phyloP scores from a whole-genome alignment of 2,888 invertebrate genomes.

The Andrena trimmerana region DNA sequence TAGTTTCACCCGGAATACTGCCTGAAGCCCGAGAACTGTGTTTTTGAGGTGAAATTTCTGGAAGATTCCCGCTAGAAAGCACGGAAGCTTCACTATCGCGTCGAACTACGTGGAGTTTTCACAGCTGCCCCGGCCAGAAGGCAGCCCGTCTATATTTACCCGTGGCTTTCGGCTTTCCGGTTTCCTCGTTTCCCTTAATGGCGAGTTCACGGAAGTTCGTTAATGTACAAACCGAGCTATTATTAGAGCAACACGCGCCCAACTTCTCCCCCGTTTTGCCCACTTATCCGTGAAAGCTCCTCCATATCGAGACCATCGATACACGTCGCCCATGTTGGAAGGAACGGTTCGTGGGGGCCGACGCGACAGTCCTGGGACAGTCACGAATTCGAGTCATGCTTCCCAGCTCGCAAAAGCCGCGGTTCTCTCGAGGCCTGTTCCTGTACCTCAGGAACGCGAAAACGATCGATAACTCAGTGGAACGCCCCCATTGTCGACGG shows the following conservation, averaged over 20 bases:
- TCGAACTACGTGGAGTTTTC: conserved; percentile 64
- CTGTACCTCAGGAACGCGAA: conserved; percentile 70
- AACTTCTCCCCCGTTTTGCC: conserved; percentile 11
- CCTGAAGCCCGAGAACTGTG: not conserved
- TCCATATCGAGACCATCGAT: not conserved
- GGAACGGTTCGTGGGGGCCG: conserved; percentile 55
- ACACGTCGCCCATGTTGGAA: conserved; percentile 22
- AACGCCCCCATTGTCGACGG: conserved; percentile 76
- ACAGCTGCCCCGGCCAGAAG: conserved; percentile 70
- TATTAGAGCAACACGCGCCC: conserved; percentile 62
- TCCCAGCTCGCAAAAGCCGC: conserved; percentile 47
- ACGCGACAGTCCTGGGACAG: conserved; percentile 44
- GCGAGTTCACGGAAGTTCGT: conserved; percentile 72
- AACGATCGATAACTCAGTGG: conserved; percentile 79
- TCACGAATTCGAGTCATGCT: conserved; percentile 74
- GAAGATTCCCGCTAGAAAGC: not conserved
- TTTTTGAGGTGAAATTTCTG: not conserved
- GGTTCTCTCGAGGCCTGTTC: conserved; percentile 52
- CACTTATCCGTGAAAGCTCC: not conserved
- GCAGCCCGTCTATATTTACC: conserved; percentile 72
- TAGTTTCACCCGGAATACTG: not conserved
- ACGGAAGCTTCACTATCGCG: conserved; percentile 21
- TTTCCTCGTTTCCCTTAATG: conserved; percentile 69
- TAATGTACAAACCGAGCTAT: conserved; percentile 68
- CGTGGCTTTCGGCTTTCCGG: conserved; percentile 71